Percentiles rank a stretch among this genome's conserved stretches.
These are phyloP conservation scores for Macquaria australasica DNA, from an alignment of 2,113 vertebrate species.

Conservation along the genomic window DNA sequence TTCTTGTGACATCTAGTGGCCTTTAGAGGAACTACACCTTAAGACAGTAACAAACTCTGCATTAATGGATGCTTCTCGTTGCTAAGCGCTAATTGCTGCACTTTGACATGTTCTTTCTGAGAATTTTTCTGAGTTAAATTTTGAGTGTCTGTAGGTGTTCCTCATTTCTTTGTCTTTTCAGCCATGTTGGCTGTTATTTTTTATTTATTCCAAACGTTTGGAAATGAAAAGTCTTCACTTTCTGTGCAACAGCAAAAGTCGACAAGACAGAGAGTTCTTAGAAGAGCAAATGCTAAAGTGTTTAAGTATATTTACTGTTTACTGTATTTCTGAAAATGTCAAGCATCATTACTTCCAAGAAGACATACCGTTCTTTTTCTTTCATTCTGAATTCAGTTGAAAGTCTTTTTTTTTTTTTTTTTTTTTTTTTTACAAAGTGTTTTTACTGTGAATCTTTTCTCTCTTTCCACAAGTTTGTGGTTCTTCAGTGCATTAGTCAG, in stretches of 20 bases:
- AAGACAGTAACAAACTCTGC: neutral
- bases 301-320: neutral
- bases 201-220: neutral
- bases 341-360: neutral
- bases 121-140: too few relatives aligned
- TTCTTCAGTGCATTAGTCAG: conserved; percentile 32
- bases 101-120: neutral
- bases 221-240: neutral
- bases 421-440: conserved; percentile 1
- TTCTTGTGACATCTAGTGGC: conserved; percentile 2
- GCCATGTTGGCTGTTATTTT: neutral
- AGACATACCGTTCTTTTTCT: neutral
- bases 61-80: neutral
- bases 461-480: conserved; percentile 35
- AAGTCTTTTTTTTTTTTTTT: neutral
- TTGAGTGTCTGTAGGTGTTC: too few relatives aligned
- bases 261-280: neutral
- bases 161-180: too few relatives aligned
- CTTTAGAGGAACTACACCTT: neutral
- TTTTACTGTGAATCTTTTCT: conserved; percentile 8
- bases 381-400: neutral
- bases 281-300: neutral
- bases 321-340: neutral
- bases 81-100: neutral
- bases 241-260: neutral